Conservation (phyloP, 1,140 invertebrate species). For the Homarus americanus region DNA sequence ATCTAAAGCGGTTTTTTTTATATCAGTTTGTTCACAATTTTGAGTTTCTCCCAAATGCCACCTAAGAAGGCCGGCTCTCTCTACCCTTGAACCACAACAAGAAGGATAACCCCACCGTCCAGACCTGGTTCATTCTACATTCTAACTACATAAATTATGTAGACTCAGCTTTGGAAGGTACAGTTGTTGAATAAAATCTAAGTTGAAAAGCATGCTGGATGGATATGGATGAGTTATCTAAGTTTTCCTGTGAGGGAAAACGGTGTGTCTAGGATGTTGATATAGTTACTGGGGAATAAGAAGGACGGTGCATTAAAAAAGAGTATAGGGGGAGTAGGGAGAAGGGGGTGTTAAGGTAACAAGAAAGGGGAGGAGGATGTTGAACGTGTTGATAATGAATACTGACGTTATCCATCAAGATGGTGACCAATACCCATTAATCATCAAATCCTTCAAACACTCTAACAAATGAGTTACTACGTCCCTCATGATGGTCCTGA, state of each 20-base stretch:
- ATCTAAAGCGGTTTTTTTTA: neutral
- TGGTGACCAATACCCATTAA: neutral
- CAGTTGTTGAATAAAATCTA: conserved; percentile 30
- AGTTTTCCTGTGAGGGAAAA: neutral
- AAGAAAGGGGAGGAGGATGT: neutral
- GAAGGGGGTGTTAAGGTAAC: neutral
- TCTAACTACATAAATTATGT: conserved; percentile 70
- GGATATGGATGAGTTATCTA: conserved; percentile 42
- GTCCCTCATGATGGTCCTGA: neutral
- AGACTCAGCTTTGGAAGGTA: conserved; percentile 71
- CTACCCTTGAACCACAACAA: conserved; percentile 49
- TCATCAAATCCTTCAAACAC: conserved; percentile 1
- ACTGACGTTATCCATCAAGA: neutral
- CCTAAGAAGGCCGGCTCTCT: conserved; percentile 5
- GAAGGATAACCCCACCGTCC: conserved; percentile 43
- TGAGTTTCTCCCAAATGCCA: conserved; percentile 24
- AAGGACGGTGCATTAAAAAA: too few relatives aligned
- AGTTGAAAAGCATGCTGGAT: conserved; percentile 47
- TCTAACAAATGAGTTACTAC: neutral
- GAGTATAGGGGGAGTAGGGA: neutral
- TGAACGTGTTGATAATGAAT: conserved; percentile 24
- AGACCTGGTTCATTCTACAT: conserved; percentile 55
- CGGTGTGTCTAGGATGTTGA: neutral
- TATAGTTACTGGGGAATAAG: too few relatives aligned
- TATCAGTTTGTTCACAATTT: neutral